A percentile compares a stretch with the other conserved stretches of the same genome.
These are phyloP conservation scores for Stictocephala bisonia DNA, from an alignment of 2,888 invertebrate species.

Conservation along the genomic window DNA sequence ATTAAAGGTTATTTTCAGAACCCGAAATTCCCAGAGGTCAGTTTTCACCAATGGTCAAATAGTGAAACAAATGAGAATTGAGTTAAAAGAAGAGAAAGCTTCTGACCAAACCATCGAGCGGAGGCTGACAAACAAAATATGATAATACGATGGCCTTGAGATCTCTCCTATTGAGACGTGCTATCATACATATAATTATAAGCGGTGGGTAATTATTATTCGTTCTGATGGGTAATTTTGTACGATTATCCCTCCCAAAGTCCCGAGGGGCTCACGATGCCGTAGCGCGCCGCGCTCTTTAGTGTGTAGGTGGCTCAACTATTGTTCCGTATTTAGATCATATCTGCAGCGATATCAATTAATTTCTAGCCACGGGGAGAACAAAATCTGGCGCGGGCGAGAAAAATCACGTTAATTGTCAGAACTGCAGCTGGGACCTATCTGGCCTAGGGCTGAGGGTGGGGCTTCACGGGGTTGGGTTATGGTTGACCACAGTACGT, in stretches of 20 bases:
- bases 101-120: no score
- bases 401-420: conserved; percentile 39
- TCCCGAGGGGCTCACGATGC: conserved; percentile 44
- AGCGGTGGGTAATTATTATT: conserved; percentile 50
- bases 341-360: conserved; percentile 44
- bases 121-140: conserved; percentile 44
- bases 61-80: no score
- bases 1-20: no score
- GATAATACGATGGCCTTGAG: conserved; percentile 45
- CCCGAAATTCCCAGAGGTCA: no score
- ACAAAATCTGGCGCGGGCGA: conserved; percentile 32
- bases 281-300: conserved; percentile 39
- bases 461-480: no score
- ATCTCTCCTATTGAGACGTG: conserved; percentile 48
- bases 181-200: conserved; percentile 50
- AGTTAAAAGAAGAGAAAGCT: no score
- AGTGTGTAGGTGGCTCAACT: conserved; percentile 47
- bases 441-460: no score
- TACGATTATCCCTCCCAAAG: conserved; percentile 46
- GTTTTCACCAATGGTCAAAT: no score
- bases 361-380: conserved; percentile 37
- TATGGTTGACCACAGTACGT: no score
- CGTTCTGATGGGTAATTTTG: conserved; percentile 51
- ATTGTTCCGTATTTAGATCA: conserved; percentile 43
- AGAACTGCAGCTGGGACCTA: background rate